Percentiles rank a stretch among this genome's conserved stretches.
Evolutionary conservation across 2,797 vertebrate genomes (phyloP).

Genomic region (Telmatherina bonti): DNA sequence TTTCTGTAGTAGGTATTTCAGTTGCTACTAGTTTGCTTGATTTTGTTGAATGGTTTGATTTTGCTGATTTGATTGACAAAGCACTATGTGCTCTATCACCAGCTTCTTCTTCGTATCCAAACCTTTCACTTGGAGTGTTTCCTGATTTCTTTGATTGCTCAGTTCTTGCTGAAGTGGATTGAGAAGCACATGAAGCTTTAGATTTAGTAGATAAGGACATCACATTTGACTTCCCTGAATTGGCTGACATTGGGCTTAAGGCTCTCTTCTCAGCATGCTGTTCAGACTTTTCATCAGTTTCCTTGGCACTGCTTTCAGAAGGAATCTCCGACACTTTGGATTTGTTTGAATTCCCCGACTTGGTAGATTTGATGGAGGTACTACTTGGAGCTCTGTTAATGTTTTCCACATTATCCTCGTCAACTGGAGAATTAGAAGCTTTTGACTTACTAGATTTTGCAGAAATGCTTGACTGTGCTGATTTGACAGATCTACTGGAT

Average conservation of each 20-base stretch:
- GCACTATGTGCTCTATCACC: constrained; percentile 38
- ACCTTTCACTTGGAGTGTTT: not conserved
- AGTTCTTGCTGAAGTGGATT: constrained; percentile 48
- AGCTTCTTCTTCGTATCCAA: constrained; percentile 9
- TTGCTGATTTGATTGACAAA: constrained; percentile 46
- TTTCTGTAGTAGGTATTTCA: constrained; percentile 24
- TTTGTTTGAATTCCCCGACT: constrained; percentile 59
- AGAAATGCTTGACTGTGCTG: constrained; percentile 51
- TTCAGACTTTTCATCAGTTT: constrained; percentile 17
- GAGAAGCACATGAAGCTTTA: constrained; percentile 26
- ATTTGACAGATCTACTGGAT: constrained; percentile 60
- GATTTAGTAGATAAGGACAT: constrained; percentile 60
- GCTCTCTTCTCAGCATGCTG: constrained; percentile 37
- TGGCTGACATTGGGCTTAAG: constrained; percentile 49
- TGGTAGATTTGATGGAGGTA: constrained; percentile 57
- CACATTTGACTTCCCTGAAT: constrained; percentile 61
- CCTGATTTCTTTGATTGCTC: constrained; percentile 35
- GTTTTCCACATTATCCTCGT: constrained; percentile 22
- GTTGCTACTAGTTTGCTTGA: constrained; percentile 32
- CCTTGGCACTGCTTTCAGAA: constrained; percentile 3
- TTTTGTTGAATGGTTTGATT: constrained; percentile 44
- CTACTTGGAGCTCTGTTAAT: constrained; percentile 50
- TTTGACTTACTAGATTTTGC: constrained; percentile 45
- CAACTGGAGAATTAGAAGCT: not conserved
- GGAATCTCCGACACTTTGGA: constrained; percentile 34